phyloP scores from a whole-genome alignment of 2,797 vertebrate genomes.

The Amazonetta brasiliensis region DNA sequence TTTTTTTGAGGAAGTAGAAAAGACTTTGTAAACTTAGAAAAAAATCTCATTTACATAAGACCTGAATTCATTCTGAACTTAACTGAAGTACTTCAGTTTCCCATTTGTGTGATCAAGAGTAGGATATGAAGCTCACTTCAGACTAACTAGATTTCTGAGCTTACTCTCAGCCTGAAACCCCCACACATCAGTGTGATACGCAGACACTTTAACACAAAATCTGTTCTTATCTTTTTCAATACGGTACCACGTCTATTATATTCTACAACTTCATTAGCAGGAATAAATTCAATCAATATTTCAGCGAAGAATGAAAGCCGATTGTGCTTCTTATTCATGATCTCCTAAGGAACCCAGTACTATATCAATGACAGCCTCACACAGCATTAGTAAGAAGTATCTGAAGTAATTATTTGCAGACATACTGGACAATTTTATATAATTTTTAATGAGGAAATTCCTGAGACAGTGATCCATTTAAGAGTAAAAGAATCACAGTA shows the following conservation, averaged over 20 bases:
- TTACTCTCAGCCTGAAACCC: neutral
- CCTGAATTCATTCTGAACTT: neutral
- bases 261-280: neutral
- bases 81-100: neutral
- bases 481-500: neutral
- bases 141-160: neutral
- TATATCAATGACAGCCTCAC: neutral
- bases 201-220: neutral
- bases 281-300: constrained; percentile 29
- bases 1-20: too few relatives aligned
- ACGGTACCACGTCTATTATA: neutral
- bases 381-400: neutral
- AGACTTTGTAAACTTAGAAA: neutral
- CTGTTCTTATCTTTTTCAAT: neutral
- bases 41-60: neutral
- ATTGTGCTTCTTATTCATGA: neutral
- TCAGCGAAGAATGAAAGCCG: constrained; percentile 7
- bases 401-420: neutral
- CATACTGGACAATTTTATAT: neutral
- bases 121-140: neutral
- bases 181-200: fast-evolving
- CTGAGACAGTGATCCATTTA: neutral
- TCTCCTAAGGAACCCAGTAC: neutral
- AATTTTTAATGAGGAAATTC: neutral
- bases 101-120: neutral